Evolutionary conservation across 35 echinoderm and acorn worm species (phyloP).

Genomic region (Apostichopus japonicus): DNA sequence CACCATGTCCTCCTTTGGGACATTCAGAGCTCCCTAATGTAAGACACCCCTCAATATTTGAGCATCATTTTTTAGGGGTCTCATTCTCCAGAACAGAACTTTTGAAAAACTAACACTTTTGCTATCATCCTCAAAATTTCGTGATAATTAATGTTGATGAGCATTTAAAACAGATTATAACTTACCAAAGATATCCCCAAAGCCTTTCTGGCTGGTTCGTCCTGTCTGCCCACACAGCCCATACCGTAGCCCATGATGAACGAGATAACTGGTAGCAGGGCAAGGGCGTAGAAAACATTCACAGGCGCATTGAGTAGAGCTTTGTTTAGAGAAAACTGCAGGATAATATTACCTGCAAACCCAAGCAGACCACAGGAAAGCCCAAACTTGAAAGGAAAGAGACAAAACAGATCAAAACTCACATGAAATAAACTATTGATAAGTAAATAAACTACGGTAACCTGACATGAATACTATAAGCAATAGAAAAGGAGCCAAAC

Average conservation of each 20-base stretch:
- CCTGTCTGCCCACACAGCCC: background rate
- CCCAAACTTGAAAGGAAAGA: background rate
- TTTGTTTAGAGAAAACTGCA: conserved; percentile 36
- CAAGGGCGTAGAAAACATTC: conserved; percentile 32
- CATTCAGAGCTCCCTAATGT: too few relatives aligned
- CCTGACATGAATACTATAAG: too few relatives aligned
- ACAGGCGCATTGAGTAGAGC: conserved; percentile 11
- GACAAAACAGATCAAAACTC: background rate
- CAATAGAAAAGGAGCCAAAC: too few relatives aligned
- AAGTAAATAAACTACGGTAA: too few relatives aligned
- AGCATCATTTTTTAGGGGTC: too few relatives aligned
- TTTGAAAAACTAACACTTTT: too few relatives aligned
- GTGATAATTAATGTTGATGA: too few relatives aligned
- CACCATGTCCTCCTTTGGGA: too few relatives aligned
- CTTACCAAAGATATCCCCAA: conserved; percentile 25
- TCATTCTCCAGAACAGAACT: too few relatives aligned
- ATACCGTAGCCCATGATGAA: background rate
- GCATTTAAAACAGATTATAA: background rate
- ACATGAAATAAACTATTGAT: too few relatives aligned
- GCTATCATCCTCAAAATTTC: too few relatives aligned
- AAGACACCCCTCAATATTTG: too few relatives aligned
- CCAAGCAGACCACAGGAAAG: conserved; percentile 29
- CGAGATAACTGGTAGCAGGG: conserved; percentile 4
- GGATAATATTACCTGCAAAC: background rate
- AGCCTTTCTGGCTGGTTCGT: conserved; percentile 8